Base-by-base conservation (phyloP, 2,888 invertebrate genomes). In the Netelia melanura region DNA sequence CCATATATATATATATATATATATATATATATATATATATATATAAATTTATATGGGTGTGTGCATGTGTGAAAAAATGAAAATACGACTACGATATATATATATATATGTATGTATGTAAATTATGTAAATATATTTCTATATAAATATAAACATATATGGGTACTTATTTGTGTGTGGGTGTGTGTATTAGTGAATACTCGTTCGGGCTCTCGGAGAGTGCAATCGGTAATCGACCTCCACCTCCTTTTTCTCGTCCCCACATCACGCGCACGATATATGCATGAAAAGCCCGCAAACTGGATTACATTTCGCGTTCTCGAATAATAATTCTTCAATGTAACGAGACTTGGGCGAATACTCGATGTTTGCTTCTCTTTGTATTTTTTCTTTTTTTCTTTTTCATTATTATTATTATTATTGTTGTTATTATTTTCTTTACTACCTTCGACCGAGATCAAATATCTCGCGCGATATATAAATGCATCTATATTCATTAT, bases 151-250 rank as follows among this genome's bases (percentile, higher is more conserved):
- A 48, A 6, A 9, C 6, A 48, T 48, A 30, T 30, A 30, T 30
- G 30, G 30, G 3, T 30, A 30, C 3, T 30, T 30, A 30, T 30
- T 2, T 30, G 30, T 30, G 30, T 30, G 30, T 30, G 30, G 2
- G 30, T 30, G 30, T 30, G 30, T 30, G 30, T 30, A 5, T 30
- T 3, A 10, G 48, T 11, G 48, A 10, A 48, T 48, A 48, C 14
- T 10, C 14, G 14, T 48, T 56, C 56, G 30, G 48, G 30, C 62
- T 74, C 61, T 48, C 17, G 62, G 3, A n/a, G 30, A 64, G 74
- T 48, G 74, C 30, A 52, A 23, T 52, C 62, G 30, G 43, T 43
- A 65, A 76, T 74, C 61, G 61, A 72, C 61, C 72, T 56, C 71
- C 71, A 56, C 71, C 56, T 71, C 56, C 56, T 56, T 56, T 56